These are phyloP conservation scores for Thereva nobilitata DNA, from an alignment of 2,888 invertebrate genomes.

Conservation along the genomic window DNA sequence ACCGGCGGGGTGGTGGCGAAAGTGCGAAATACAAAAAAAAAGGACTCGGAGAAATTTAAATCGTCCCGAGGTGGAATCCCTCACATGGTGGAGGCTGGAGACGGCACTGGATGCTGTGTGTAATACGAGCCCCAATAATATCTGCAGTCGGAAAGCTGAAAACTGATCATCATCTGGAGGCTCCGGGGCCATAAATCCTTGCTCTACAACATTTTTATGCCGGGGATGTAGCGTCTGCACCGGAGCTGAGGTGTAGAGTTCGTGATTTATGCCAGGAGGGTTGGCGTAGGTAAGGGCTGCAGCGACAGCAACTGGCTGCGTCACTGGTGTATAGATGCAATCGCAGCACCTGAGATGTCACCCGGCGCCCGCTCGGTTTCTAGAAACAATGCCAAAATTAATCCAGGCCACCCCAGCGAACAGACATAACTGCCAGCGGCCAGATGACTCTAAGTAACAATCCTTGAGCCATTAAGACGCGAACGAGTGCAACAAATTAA, in stretches of 20 bases:
- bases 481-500: conserved; percentile 39
- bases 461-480: conserved; percentile 14
- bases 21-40: conserved; percentile 34
- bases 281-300: neutral
- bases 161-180: conserved; percentile 39
- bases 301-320: neutral
- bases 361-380: no score
- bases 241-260: conserved; percentile 40
- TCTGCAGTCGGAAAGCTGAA: conserved; percentile 38
- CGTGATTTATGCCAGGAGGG: conserved; percentile 34
- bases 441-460: neutral
- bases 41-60: conserved; percentile 38
- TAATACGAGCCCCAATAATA: conserved; percentile 40
- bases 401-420: neutral
- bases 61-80: conserved; percentile 39
- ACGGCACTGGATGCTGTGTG: conserved; percentile 19
- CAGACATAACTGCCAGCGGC: neutral
- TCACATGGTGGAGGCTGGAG: conserved; percentile 27
- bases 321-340: neutral
- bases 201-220: conserved; percentile 38
- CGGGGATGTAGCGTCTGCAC: conserved; percentile 9
- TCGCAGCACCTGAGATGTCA: neutral
- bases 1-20: conserved; percentile 38
- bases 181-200: conserved; percentile 37
- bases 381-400: neutral